Evolutionary conservation across 2,113 vertebrate species (phyloP).

Genomic region (Harpagus bidentatus): DNA sequence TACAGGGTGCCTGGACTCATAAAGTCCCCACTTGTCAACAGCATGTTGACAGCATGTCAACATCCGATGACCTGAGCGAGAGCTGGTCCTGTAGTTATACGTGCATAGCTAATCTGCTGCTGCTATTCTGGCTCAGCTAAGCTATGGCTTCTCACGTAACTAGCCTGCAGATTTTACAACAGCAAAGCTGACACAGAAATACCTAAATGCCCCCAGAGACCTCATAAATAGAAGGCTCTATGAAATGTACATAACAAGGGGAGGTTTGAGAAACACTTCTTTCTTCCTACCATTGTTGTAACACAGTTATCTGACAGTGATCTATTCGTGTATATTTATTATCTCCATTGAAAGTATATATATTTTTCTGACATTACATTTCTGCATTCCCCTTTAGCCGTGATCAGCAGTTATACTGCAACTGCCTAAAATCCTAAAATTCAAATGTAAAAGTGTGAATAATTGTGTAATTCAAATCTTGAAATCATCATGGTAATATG

Average conservation of each 20-base stretch:
- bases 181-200: background rate
- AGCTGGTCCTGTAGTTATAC: background rate
- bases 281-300: background rate
- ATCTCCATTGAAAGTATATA: background rate
- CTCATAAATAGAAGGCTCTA: background rate
- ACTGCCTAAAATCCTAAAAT: background rate
- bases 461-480: background rate
- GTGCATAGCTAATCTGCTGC: background rate
- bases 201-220: background rate
- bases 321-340: background rate
- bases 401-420: background rate
- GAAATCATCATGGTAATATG: background rate
- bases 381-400: background rate
- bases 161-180: background rate
- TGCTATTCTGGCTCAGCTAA: background rate
- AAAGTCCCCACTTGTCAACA: rapidly evolving
- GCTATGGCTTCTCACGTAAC: background rate
- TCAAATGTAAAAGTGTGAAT: background rate
- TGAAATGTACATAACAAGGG: background rate
- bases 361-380: background rate
- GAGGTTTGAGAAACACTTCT: background rate
- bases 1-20: rapidly evolving
- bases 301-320: background rate
- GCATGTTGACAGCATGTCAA: background rate
- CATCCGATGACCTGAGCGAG: background rate